A percentile compares a stretch with the other conserved stretches of the same genome.
phyloP scores from a whole-genome alignment of 2,113 vertebrate species.

The Falco punctatus region DNA sequence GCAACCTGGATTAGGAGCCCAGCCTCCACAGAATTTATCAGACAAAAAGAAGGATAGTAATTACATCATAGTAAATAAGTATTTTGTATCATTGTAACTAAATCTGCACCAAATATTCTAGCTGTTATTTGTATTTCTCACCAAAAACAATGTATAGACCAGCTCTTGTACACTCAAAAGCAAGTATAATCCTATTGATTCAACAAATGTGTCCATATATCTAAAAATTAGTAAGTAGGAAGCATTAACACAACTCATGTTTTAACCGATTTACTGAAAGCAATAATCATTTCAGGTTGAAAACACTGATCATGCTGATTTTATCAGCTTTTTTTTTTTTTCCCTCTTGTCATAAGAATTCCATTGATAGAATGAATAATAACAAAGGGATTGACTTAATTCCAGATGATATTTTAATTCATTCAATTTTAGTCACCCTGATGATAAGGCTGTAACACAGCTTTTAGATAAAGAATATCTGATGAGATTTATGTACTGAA shows the following conservation, averaged over 20 bases:
- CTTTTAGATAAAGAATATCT: slow-evolving; percentile 57
- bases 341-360: slow-evolving; percentile 13
- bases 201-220: neutral
- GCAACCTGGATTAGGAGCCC: neutral
- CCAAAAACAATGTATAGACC: neutral
- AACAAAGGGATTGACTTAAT: slow-evolving; percentile 60
- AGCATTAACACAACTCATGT: neutral
- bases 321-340: slow-evolving; percentile 19
- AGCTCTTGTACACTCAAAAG: neutral
- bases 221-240: neutral
- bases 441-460: slow-evolving; percentile 45
- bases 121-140: neutral
- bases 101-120: neutral
- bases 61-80: neutral
- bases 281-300: slow-evolving; percentile 27
- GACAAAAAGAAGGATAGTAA: neutral
- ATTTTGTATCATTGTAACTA: neutral
- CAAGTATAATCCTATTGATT: neutral
- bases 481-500: slow-evolving; percentile 29
- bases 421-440: slow-evolving; percentile 46
- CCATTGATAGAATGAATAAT: slow-evolving; percentile 41
- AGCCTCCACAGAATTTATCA: neutral
- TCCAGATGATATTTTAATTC: slow-evolving; percentile 59
- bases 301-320: slow-evolving; percentile 41
- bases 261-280: slow-evolving; percentile 39